Base-by-base conservation (phyloP, 2,888 invertebrate genomes). In the Tachina grossa region DNA sequence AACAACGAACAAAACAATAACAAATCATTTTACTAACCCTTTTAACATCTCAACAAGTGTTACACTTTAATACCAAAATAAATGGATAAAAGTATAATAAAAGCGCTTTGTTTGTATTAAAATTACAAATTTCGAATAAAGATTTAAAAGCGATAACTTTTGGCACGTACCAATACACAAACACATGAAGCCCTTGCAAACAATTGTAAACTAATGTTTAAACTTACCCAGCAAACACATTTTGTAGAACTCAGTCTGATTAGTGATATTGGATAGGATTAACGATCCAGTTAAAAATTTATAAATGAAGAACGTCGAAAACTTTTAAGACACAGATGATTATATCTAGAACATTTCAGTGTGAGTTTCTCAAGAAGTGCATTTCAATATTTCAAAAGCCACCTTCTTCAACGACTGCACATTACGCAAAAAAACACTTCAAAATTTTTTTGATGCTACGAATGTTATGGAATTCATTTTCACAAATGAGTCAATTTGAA, bases 1-100 rank as follows among this genome's bases (percentile, higher is more conserved):
- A 51, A 53, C 47, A 68, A 68, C 6, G 57, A 51, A 3, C 69
- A 76, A 9, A 75, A 69, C 61, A 61, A 61, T 63, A 82, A 75
- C 69, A 82, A 75, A 81, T 69, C 53, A 68, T 69, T 75, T 63
- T 61, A 53, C 53, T 53, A 81, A 81, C 69, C 82, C 75, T 82
- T 82, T 82, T 71, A 82, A 65, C 82, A 69, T 76, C 55, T 76
- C 76, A 63, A 82, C 76, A 82, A 82, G 63, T 82, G 69, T 63
- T 82, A 49, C 45, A 69, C 53, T 76, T 76, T 69, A 71, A 82
- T 69, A 63, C 69, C 63, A 41, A 45, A 69, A n/a, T n/a, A 53
- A 75, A 75, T 65, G 51, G 63, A 65, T 69, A 43, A 74, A 43
- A 72, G 31, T 14, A 65, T 71, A 71, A 72, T 22, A 80, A 74